These are phyloP conservation scores for human (Homo sapiens) DNA, from an alignment of 2,113 vertebrate genomes.

Conservation along the genomic window DNA sequence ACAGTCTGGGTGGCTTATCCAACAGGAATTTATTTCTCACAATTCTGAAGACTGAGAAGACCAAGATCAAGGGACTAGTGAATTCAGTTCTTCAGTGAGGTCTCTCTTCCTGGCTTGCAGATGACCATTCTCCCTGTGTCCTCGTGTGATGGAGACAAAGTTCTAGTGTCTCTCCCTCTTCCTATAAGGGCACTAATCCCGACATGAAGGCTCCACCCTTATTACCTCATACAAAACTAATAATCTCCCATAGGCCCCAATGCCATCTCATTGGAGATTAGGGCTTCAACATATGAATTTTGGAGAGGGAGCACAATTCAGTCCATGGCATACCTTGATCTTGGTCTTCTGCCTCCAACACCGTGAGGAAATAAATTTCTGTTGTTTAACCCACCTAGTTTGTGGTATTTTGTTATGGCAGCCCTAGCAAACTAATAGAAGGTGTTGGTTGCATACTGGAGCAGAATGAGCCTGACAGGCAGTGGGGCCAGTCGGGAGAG, in stretches of 20 bases:
- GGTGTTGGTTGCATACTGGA: background rate
- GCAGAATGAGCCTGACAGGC: background rate
- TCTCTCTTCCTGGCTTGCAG: background rate
- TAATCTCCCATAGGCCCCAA: background rate
- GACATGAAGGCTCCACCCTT: no score
- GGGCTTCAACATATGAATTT: background rate
- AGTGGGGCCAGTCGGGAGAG: background rate
- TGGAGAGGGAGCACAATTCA: background rate
- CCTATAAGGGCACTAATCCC: background rate
- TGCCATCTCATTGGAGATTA: background rate
- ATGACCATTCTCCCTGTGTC: background rate
- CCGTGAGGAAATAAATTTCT: background rate
- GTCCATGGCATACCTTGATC: background rate
- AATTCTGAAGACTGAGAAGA: background rate
- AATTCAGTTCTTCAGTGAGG: background rate
- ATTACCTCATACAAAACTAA: background rate
- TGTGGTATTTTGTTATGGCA: background rate
- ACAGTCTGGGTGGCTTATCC: accelerated
- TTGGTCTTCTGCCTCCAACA: background rate
- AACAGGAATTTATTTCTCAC: background rate
- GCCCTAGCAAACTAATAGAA: background rate
- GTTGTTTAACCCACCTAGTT: background rate
- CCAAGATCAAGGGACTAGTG: background rate
- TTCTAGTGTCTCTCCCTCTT: background rate
- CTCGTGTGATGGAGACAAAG: background rate